phyloP scores from a whole-genome alignment of 2,888 invertebrate species.

The Dendrolimus houi region DNA sequence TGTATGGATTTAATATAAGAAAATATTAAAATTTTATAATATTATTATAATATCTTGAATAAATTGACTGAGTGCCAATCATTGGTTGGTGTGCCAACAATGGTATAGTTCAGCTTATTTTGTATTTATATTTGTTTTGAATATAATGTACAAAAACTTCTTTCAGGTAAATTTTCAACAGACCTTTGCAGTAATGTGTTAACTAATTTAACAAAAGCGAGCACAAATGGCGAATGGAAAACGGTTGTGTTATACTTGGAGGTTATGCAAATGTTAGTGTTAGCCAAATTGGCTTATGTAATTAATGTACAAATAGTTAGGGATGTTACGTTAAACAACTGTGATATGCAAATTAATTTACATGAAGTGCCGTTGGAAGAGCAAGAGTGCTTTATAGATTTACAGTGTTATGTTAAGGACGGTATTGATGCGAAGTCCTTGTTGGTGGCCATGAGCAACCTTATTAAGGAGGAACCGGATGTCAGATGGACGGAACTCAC shows the following conservation, averaged over 20 bases:
- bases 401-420: slow-evolving; percentile 77
- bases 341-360: slow-evolving; percentile 58
- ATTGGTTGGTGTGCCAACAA: no score
- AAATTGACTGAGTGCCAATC: no score
- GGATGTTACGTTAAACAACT: slow-evolving; percentile 42
- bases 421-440: slow-evolving; percentile 73
- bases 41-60: no score
- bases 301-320: slow-evolving; percentile 67
- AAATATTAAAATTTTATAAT: no score
- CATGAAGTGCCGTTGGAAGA: slow-evolving; percentile 54
- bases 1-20: no score
- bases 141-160: slow-evolving; percentile 1
- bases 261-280: slow-evolving; percentile 49
- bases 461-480: slow-evolving; percentile 74
- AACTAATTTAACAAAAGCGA: slow-evolving; percentile 48
- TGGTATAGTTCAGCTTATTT: no score
- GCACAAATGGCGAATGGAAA: slow-evolving; percentile 54
- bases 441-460: slow-evolving; percentile 78
- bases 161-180: slow-evolving; percentile 61
- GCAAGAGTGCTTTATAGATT: slow-evolving; percentile 53
- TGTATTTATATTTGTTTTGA: no score
- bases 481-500: slow-evolving; percentile 83
- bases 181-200: slow-evolving; percentile 50
- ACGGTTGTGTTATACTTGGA: slow-evolving; percentile 50
- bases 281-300: slow-evolving; percentile 55